phyloP scores from a whole-genome alignment of 2,888 invertebrate species.

The Polyploca ridens region DNA sequence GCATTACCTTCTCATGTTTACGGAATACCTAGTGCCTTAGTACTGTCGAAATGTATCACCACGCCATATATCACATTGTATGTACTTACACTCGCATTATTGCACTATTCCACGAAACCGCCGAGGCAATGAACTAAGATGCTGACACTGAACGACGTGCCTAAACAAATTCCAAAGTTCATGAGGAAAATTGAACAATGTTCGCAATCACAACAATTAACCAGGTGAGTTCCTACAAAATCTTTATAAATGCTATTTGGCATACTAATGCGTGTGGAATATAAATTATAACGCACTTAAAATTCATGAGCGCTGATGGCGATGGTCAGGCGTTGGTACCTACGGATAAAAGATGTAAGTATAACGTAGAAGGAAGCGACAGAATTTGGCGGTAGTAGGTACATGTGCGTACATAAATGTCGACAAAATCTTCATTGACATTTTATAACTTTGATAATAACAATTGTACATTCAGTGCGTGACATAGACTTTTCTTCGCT shows the following conservation, averaged over 20 bases:
- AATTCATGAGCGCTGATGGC: slow-evolving; percentile 35
- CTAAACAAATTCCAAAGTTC: slow-evolving; percentile 48
- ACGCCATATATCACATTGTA: slow-evolving; percentile 28
- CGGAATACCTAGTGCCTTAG: slow-evolving; percentile 57
- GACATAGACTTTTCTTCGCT: background rate
- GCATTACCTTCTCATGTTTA: slow-evolving; percentile 59
- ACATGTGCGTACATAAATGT: slow-evolving; percentile 39
- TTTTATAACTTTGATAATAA: background rate
- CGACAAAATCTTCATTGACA: slow-evolving; percentile 21
- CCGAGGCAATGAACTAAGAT: slow-evolving; percentile 49
- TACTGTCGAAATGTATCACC: slow-evolving; percentile 43
- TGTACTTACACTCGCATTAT: slow-evolving; percentile 29
- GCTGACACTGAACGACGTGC: slow-evolving; percentile 18
- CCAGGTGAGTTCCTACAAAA: slow-evolving; percentile 29
- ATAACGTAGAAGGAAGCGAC: slow-evolving; percentile 52
- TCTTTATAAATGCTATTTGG: slow-evolving; percentile 37
- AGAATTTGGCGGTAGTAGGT: slow-evolving; percentile 24
- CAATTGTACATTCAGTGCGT: background rate
- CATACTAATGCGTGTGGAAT: slow-evolving; percentile 37
- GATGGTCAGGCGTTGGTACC: slow-evolving; percentile 16
- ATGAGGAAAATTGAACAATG: slow-evolving; percentile 50
- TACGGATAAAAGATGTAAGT: slow-evolving; percentile 35
- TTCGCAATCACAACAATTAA: slow-evolving; percentile 43
- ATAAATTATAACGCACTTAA: slow-evolving; percentile 43
- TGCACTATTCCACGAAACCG: slow-evolving; percentile 48